Percentiles rank a stretch among this genome's conserved stretches.
phyloP scores from a whole-genome alignment of 2,888 invertebrate genomes.

The Hemistola chrysoprasaria region DNA sequence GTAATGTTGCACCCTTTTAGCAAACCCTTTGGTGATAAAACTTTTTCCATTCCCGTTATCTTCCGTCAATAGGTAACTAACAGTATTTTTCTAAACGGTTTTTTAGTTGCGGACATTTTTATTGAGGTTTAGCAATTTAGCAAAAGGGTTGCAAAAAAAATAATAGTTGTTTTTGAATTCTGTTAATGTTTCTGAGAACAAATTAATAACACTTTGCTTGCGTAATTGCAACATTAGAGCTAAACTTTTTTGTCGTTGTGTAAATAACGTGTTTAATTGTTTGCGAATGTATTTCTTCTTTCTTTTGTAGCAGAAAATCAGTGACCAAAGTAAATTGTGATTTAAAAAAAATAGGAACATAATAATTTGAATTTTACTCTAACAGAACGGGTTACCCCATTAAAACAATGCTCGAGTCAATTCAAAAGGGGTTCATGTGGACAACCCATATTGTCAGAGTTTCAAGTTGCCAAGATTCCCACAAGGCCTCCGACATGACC shows the following conservation, averaged over 20 bases:
- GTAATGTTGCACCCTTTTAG: slow-evolving; percentile 44
- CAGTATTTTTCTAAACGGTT: slow-evolving; percentile 27
- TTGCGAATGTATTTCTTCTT: too few relatives aligned
- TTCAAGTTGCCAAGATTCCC: too few relatives aligned
- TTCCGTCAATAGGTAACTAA: slow-evolving; percentile 22
- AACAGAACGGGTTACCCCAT: too few relatives aligned
- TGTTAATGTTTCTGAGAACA: slow-evolving; percentile 25
- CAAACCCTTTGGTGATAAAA: slow-evolving; percentile 57
- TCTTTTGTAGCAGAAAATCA: too few relatives aligned
- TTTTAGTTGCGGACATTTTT: slow-evolving; percentile 38
- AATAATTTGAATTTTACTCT: too few relatives aligned
- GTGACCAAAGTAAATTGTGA: too few relatives aligned
- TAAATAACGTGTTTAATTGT: background rate
- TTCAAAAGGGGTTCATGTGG: too few relatives aligned
- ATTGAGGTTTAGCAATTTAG: slow-evolving; percentile 52
- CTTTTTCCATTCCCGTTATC: slow-evolving; percentile 41
- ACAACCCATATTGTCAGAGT: too few relatives aligned
- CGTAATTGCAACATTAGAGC: slow-evolving; percentile 9
- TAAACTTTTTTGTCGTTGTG: background rate
- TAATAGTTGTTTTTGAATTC: too few relatives aligned
- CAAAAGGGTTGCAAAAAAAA: slow-evolving; percentile 62
- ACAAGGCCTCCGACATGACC: too few relatives aligned
- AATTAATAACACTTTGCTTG: slow-evolving; percentile 3
- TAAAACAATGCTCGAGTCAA: too few relatives aligned
- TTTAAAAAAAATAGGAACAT: too few relatives aligned